Percentiles rank a stretch among this genome's conserved stretches.
phyloP scores from a whole-genome alignment of 2,797 vertebrate species.

The Chelon labrosus region DNA sequence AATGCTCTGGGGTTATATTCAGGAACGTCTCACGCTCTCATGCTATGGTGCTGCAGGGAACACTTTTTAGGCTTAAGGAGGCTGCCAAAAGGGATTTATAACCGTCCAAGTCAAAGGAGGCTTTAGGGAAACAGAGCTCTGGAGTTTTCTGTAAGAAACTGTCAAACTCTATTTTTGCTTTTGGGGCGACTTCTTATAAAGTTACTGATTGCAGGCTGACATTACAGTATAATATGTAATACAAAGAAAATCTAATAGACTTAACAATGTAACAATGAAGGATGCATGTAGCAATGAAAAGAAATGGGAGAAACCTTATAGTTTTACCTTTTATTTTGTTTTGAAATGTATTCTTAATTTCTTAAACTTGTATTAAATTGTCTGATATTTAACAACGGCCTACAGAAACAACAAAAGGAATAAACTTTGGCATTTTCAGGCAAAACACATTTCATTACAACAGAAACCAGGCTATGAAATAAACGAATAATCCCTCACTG shows the following conservation, averaged over 20 bases:
- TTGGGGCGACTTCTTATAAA: neutral
- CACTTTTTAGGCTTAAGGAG: constrained; percentile 1
- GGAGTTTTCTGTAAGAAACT: neutral
- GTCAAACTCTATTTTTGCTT: neutral
- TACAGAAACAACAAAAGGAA: constrained; percentile 23
- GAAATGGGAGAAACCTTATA: too few relatives aligned
- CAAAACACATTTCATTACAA: constrained; percentile 21
- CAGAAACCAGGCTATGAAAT: constrained; percentile 3
- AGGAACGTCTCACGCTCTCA: neutral
- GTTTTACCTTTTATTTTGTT: too few relatives aligned
- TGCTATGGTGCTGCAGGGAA: neutral
- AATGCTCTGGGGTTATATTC: neutral
- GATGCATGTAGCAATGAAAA: too few relatives aligned
- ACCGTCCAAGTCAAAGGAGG: neutral
- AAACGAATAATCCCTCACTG: constrained; percentile 35
- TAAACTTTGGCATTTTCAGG: neutral
- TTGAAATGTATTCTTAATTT: too few relatives aligned
- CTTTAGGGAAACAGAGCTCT: neutral
- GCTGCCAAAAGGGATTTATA: neutral
- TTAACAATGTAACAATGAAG: too few relatives aligned
- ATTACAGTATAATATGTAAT: neutral
- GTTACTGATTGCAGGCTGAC: neutral
- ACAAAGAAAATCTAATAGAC: neutral
- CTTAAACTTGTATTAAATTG: neutral
- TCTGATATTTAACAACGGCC: constrained; percentile 12